These are phyloP conservation scores for Conger conger DNA, from an alignment of 2,113 vertebrate genomes.

Conservation along the genomic window DNA sequence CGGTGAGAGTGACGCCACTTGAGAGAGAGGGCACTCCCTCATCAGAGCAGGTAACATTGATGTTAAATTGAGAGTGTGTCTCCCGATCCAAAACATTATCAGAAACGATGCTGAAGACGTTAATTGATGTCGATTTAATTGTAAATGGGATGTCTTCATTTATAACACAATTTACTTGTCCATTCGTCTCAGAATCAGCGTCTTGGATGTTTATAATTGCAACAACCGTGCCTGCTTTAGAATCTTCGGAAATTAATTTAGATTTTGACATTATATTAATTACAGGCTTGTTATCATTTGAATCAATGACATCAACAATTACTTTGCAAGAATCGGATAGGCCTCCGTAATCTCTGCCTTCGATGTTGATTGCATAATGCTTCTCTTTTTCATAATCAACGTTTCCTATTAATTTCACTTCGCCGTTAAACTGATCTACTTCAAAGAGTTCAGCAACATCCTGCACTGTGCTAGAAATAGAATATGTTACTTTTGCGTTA, in stretches of 20 bases:
- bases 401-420: neutral
- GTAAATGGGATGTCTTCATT: conserved; percentile 46
- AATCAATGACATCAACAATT: conserved; percentile 50
- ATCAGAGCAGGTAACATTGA: conserved; percentile 10
- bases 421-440: conserved; percentile 12
- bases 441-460: conserved; percentile 16
- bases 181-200: conserved; percentile 53
- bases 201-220: conserved; percentile 56
- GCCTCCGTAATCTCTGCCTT: conserved; percentile 29
- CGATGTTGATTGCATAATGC: conserved; percentile 26
- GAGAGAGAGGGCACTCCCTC: conserved; percentile 2
- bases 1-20: neutral
- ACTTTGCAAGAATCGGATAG: conserved; percentile 34
- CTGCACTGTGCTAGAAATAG: neutral
- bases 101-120: conserved; percentile 52
- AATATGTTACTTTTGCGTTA: conserved; percentile 28
- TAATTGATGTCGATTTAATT: conserved; percentile 45
- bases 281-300: conserved; percentile 55
- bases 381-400: conserved; percentile 30
- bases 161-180: conserved; percentile 43
- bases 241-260: conserved; percentile 42
- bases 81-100: conserved; percentile 50
- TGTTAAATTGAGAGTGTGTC: conserved; percentile 25
- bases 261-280: conserved; percentile 56
- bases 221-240: conserved; percentile 41